Base-by-base conservation (phyloP, 2,113 vertebrate species). In the Eudyptes chrysolophus region DNA sequence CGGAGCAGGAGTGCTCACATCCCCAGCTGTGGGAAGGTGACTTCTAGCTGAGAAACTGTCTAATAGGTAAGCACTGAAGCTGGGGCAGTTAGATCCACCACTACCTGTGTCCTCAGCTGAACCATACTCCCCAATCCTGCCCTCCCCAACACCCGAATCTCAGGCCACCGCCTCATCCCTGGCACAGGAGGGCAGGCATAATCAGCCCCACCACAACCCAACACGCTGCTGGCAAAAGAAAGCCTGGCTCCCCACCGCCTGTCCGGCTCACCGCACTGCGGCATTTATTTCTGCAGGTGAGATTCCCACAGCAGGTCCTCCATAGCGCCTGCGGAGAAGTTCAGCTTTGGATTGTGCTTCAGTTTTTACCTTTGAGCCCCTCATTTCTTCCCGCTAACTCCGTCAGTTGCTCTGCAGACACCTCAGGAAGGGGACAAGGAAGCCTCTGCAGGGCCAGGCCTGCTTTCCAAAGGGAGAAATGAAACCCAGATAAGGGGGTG, bases 391-490 rank as follows among this genome's bases (percentile, higher is more conserved):
- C 2, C 9, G 32, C 22, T 86, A 51, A 30, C 48, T 69, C 24
- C 4, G 6, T 54, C 8, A 0, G 29, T 46, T 16, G 16, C 68
- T 87, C 90, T 30, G 64, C 40, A 65, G 80, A 65, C 0, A 5
- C 44, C 13, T 58, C 2, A 0, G 38, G 48, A 71, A 78, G 38
- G 69, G 44, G 62, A 34, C 10, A 10, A 68, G 11, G 12, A 68
- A 52, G 44, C 11, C 71, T 80, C 90, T 19, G 38, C 9, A 16
- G 84, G 82, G 27, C 18, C 71, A 27, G 38, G 38, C 38, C 79
- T 95, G 87, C 40, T 74, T 83, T 90, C 64, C 66, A 83, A 65
- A 58, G 54, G 38, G 44, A 86, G 92, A 89, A 88, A 90, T 5
- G 16, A 58, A 69, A 80, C 21, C n/a, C 5, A 18, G 58, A n/a